Percentiles rank a stretch among this genome's conserved stretches.
Conservation (phyloP, 2,113 vertebrate species). For the Rhinopomastus cyanomelas region DNA sequence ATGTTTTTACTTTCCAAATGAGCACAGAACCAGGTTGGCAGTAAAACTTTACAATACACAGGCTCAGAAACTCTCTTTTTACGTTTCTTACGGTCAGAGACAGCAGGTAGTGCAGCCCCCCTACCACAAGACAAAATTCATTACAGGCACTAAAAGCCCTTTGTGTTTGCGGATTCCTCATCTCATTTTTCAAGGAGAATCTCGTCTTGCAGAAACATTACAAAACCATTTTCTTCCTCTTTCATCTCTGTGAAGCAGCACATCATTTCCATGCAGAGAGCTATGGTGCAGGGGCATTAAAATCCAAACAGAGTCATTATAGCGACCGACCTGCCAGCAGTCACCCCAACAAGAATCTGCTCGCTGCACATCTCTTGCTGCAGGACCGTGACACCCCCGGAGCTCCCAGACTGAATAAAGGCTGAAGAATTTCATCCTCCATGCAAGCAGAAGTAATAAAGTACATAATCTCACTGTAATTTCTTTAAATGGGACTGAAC, state of each 20-base stretch:
- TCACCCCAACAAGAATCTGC: neutral
- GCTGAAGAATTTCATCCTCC: neutral
- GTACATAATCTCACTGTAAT: neutral
- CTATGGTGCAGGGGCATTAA: constrained; percentile 19
- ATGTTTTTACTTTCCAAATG: neutral
- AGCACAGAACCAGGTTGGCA: neutral
- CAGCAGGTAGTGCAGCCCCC: neutral
- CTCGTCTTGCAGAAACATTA: constrained; percentile 24
- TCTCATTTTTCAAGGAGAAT: constrained; percentile 2
- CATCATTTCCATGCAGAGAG: neutral
- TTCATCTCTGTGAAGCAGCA: constrained; percentile 26
- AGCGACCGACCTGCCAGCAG: neutral
- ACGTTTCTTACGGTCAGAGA: neutral
- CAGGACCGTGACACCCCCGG: neutral
- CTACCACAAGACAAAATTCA: neutral
- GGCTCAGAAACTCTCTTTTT: neutral
- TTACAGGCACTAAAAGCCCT: neutral
- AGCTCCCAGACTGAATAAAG: neutral
- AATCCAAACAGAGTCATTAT: neutral
- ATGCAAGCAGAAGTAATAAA: neutral
- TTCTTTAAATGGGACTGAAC: neutral
- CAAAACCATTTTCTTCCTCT: constrained; percentile 13
- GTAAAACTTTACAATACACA: neutral
- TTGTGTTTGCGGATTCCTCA: neutral
- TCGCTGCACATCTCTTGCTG: neutral